Conservation (phyloP, 2,797 vertebrate species). For the Acanthiza pusilla region DNA sequence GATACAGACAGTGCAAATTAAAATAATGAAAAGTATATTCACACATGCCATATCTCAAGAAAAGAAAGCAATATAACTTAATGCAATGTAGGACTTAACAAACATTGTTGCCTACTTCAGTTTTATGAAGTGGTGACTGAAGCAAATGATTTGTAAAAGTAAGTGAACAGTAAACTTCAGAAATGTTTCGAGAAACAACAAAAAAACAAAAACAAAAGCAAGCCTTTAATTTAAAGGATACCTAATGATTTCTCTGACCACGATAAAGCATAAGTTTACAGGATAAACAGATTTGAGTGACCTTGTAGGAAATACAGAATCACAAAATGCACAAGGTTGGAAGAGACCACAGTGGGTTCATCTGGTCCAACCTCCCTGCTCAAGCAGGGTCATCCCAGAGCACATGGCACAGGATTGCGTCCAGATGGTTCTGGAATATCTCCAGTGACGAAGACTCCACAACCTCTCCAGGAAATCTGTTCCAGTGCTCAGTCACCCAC, state of each 20-base stretch:
- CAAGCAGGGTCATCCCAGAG: not conserved
- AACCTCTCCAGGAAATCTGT: not conserved
- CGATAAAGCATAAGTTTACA: not conserved
- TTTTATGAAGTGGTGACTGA: not conserved
- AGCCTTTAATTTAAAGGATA: not conserved
- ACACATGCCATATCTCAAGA: not conserved
- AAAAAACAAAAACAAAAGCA: not conserved
- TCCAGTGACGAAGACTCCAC: not conserved
- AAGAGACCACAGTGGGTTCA: not conserved
- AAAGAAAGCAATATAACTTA: conserved; percentile 4
- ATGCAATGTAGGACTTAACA: not conserved
- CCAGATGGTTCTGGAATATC: not conserved
- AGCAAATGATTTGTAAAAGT: not conserved
- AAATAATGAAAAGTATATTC: conserved; percentile 9
- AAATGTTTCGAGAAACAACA: not conserved
- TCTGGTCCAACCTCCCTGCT: not conserved
- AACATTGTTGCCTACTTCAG: not conserved
- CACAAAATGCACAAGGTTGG: not conserved
- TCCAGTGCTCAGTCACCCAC: not conserved
- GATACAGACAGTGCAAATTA: not conserved
- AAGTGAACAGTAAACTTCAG: not conserved
- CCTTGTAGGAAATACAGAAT: not conserved
- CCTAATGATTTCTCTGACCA: not conserved
- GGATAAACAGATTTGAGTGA: not conserved
- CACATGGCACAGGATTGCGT: not conserved